A percentile compares a stretch with the other conserved stretches of the same genome.
Evolutionary conservation across 2,888 invertebrate genomes (phyloP).

Genomic region (Agrilus mali): DNA sequence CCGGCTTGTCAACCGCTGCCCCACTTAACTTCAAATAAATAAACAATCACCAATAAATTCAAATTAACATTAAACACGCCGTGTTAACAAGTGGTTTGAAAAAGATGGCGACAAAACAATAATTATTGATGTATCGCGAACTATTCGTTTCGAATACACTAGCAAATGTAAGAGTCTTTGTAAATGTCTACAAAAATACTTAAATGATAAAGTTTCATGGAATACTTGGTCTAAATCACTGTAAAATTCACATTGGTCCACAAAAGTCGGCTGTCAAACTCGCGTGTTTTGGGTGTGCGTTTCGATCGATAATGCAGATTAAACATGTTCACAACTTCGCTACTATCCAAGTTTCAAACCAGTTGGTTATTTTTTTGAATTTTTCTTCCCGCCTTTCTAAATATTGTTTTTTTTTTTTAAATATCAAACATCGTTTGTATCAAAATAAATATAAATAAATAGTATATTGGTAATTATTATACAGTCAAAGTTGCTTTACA

Average conservation of each 20-base stretch:
- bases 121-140: constrained; percentile 21
- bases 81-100: constrained; percentile 36
- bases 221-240: constrained; percentile 30
- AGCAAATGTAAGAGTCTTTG: constrained; percentile 23
- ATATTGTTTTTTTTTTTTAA: too few species aligned
- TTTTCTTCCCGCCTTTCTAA: too few species aligned
- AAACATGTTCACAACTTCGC: neutral
- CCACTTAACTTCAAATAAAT: neutral
- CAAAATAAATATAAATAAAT: too few species aligned
- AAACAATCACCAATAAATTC: constrained; percentile 9
- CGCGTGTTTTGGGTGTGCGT: constrained; percentile 29
- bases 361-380: too few species aligned
- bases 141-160: constrained; percentile 24
- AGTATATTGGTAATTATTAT: too few species aligned
- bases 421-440: too few species aligned
- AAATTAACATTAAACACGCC: constrained; percentile 26
- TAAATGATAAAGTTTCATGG: constrained; percentile 28
- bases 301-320: constrained; percentile 23
- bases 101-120: constrained; percentile 29
- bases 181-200: constrained; percentile 32
- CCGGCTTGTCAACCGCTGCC: neutral
- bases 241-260: constrained; percentile 32
- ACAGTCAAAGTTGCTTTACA: too few species aligned
- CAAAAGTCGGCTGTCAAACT: constrained; percentile 33
- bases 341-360: constrained; percentile 1